Conservation (phyloP, 2,113 vertebrate species). For the Aphyosemion australe region DNA sequence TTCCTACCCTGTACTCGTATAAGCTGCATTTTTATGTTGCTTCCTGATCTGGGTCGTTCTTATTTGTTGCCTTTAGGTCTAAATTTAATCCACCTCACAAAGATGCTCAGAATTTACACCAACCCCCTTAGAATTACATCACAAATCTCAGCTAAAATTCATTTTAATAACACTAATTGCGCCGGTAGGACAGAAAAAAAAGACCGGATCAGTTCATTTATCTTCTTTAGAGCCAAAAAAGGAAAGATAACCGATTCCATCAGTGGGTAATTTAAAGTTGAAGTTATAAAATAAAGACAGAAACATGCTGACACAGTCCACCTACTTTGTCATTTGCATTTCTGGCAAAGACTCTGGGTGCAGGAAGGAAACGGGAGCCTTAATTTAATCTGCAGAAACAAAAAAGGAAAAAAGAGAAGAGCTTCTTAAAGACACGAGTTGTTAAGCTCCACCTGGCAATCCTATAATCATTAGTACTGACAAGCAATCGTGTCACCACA, state of each 20-base stretch:
- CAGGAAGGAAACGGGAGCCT: neutral
- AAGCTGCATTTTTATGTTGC: no score
- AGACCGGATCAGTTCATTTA: neutral
- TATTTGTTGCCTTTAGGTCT: no score
- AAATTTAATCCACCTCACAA: no score
- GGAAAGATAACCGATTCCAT: neutral
- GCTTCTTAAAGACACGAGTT: neutral
- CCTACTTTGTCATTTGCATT: neutral
- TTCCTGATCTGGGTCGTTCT: no score
- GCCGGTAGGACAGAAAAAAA: neutral
- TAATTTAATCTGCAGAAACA: constrained; percentile 1
- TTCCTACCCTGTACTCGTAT: no score
- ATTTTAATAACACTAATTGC: no score
- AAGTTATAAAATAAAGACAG: neutral
- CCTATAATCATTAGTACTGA: constrained; percentile 23
- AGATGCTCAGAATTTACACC: no score
- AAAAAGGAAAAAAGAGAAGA: neutral
- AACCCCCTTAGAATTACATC: no score
- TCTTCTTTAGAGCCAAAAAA: neutral
- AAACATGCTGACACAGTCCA: neutral
- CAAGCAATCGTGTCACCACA: constrained; percentile 24
- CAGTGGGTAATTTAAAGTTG: neutral
- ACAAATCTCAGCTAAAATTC: no score
- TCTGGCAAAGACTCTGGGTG: neutral
- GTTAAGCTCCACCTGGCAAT: constrained; percentile 24